These are phyloP conservation scores for Vulpes ferrilata DNA, from an alignment of 2,113 vertebrate species.

Conservation along the genomic window DNA sequence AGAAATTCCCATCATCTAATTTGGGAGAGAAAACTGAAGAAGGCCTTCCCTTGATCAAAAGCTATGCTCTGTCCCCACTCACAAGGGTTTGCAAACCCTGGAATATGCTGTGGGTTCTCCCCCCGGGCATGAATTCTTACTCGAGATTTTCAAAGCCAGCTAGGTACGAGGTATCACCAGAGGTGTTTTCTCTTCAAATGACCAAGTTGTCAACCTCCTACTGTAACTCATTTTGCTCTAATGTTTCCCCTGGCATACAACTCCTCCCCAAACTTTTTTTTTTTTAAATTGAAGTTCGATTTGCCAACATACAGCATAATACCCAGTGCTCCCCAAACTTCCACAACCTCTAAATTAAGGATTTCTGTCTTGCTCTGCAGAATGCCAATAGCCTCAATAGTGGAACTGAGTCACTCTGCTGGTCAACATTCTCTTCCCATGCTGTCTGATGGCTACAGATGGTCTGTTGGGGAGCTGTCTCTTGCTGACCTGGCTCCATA, in stretches of 20 bases:
- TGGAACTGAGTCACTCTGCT: not conserved
- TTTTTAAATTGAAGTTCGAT: no score
- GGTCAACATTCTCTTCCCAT: not conserved
- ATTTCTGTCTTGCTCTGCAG: not conserved
- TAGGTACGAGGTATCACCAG: accelerated
- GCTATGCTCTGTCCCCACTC: not conserved
- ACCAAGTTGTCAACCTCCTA: not conserved
- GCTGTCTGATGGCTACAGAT: constrained; percentile 53
- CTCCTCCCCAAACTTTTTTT: not conserved
- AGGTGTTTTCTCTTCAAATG: not conserved
- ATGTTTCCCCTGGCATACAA: accelerated
- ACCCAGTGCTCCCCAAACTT: not conserved
- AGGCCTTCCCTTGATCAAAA: not conserved
- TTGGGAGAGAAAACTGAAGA: not conserved
- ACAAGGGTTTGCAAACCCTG: not conserved
- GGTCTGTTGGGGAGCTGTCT: not conserved
- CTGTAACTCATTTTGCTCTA: not conserved
- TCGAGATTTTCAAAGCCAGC: not conserved
- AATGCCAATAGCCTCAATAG: accelerated
- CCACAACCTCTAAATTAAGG: not conserved
- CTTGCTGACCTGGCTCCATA: constrained; percentile 48
- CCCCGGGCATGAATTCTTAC: not conserved
- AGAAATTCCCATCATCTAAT: not conserved
- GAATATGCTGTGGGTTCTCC: not conserved
- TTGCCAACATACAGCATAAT: no score